Conservation (phyloP, 1,140 invertebrate genomes). For the Tenebrio molitor region DNA sequence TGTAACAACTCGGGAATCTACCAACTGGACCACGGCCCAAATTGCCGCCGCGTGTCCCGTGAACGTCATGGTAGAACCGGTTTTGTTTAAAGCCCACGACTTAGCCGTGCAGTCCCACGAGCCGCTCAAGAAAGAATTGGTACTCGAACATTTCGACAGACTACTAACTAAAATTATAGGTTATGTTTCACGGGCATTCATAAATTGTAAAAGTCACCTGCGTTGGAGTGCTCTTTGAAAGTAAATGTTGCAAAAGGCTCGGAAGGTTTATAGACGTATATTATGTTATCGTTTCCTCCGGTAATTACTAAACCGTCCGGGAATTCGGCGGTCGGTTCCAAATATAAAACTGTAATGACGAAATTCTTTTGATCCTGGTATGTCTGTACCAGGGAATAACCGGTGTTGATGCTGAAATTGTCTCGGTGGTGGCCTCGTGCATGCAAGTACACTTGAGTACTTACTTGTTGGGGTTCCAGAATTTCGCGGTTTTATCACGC, state of each 20-base stretch:
- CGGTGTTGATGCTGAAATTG: conserved; percentile 56
- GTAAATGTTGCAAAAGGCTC: conserved; percentile 77
- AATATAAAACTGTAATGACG: conserved; percentile 83
- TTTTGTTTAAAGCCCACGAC: conserved; percentile 78
- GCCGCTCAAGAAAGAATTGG: conserved; percentile 78
- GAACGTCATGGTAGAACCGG: conserved; percentile 70
- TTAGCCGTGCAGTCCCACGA: conserved; percentile 93
- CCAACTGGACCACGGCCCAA: conserved; percentile 84
- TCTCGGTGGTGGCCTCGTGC: background rate
- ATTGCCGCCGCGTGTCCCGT: conserved; percentile 89
- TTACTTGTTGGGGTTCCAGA: conserved; percentile 87
- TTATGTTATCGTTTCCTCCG: conserved; percentile 89
- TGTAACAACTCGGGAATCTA: conserved; percentile 78
- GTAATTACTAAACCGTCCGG: conserved; percentile 87
- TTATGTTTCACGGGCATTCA: background rate
- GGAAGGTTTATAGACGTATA: conserved; percentile 80
- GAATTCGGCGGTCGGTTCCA: conserved; percentile 77
- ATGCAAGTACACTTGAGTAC: conserved; percentile 49
- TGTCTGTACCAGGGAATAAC: conserved; percentile 72
- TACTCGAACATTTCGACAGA: conserved; percentile 70
- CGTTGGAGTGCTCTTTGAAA: conserved; percentile 85
- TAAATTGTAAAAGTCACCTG: conserved; percentile 67
- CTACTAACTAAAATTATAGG: conserved; percentile 74
- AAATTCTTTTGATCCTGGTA: conserved; percentile 89
- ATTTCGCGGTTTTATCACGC: conserved; percentile 85